phyloP scores from a whole-genome alignment of 2,888 invertebrate genomes.

The Myathropa florea region DNA sequence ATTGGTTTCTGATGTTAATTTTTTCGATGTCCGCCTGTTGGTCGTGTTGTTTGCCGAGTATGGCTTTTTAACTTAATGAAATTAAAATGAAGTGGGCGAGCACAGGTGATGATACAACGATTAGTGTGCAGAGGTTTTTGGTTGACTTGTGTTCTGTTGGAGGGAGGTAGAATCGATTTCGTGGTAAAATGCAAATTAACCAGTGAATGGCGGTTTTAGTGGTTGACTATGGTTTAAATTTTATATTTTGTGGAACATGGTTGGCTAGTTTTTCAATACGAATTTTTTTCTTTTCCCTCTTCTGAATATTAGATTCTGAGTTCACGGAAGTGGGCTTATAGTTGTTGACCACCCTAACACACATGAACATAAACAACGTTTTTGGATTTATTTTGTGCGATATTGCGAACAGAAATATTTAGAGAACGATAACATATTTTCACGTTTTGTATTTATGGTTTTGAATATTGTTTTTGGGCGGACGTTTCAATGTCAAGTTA shows the following conservation, averaged over 20 bases:
- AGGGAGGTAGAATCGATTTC: conserved; percentile 45
- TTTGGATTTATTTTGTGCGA: too few relatives aligned
- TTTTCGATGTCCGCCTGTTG: conserved; percentile 53
- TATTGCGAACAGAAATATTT: too few relatives aligned
- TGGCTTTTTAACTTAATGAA: conserved; percentile 68
- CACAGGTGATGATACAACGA: conserved; percentile 70
- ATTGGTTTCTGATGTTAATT: conserved; percentile 69
- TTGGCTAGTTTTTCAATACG: conserved; percentile 34
- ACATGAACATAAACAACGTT: too few relatives aligned
- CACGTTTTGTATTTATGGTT: too few relatives aligned
- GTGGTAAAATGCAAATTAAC: conserved; percentile 68
- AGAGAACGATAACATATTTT: too few relatives aligned
- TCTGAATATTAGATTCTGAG: background rate
- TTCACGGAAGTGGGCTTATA: too few relatives aligned
- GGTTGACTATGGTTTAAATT: conserved; percentile 55
- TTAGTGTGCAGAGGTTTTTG: conserved; percentile 58
- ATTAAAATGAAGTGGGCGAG: conserved; percentile 69
- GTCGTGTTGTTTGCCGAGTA: conserved; percentile 56
- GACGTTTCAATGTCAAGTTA: too few relatives aligned
- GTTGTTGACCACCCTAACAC: too few relatives aligned
- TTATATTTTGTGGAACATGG: conserved; percentile 29
- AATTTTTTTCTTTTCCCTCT: background rate
- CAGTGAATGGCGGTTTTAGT: conserved; percentile 44
- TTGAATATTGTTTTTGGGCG: too few relatives aligned
- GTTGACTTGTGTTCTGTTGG: conserved; percentile 7